Evolutionary conservation across 2,113 vertebrate species (phyloP).

Genomic region (Pyrgilauda ruficollis): DNA sequence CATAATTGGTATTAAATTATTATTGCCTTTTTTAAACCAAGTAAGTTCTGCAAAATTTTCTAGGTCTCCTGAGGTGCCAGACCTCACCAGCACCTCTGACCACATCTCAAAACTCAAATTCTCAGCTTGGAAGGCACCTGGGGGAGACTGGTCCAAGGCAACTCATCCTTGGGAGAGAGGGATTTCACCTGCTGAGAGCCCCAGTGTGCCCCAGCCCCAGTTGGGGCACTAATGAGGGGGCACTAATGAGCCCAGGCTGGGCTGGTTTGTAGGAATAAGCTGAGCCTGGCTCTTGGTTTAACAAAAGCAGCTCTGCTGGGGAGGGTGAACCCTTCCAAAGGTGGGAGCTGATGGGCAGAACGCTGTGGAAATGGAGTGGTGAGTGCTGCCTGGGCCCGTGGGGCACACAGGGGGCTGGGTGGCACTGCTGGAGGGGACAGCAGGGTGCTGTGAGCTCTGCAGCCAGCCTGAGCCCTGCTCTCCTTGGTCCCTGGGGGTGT

Average conservation of each 20-base stretch:
- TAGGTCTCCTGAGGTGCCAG: background rate
- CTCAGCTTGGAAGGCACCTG: rapidly evolving
- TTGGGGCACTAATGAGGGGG: background rate
- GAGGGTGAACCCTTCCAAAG: too few species aligned
- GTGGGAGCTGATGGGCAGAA: background rate
- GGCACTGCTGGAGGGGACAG: background rate
- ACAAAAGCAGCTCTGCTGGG: background rate
- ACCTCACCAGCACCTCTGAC: background rate
- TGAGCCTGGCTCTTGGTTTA: too few species aligned
- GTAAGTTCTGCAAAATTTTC: background rate
- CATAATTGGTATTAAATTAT: background rate
- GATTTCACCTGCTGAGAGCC: rapidly evolving
- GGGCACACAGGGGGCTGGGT: rapidly evolving
- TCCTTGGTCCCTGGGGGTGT: too few species aligned
- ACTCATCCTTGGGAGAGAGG: background rate
- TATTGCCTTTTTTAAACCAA: background rate
- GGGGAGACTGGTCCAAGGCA: background rate
- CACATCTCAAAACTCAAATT: background rate
- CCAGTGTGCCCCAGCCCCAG: rapidly evolving
- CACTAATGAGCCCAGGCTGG: background rate
- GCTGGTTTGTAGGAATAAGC: background rate
- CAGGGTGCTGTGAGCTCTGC: background rate
- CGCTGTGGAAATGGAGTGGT: rapidly evolving
- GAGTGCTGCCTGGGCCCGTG: background rate
- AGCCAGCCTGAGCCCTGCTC: too few species aligned